Base-by-base conservation (phyloP, 1,140 invertebrate species). In the Coenobita brevimanus region DNA sequence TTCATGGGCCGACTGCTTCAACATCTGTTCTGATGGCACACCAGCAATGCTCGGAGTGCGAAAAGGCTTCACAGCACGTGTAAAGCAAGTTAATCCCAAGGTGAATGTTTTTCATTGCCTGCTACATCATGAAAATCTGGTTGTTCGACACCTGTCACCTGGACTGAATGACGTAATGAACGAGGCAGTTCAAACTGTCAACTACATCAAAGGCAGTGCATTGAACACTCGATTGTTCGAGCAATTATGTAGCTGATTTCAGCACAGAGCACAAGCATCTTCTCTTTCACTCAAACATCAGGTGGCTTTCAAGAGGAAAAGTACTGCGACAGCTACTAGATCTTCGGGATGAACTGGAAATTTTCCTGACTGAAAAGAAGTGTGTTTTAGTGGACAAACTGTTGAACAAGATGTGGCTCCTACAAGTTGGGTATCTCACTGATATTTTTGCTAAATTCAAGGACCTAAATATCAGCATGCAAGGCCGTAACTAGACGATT, bases 271-370 rank as follows among this genome's bases (percentile, higher is more conserved):
- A 75, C 10, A 24, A 33, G 21, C n/a, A n/a, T n/a, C 71, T 33
- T 75, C 64, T 82, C 13, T 82, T 82, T n/a, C 79, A 82, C 33
- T 82, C 57, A 64, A 57, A 82, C 13, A 57, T 82, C 64, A 82
- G 79, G 30, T 82, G 79, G 79, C 79, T 82, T 17, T 82, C 54
- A 82, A n/a, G 79, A 64, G 79, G 57, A 46, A 82, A 82, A 57
- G 79, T 64, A 30, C 79, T 82, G 3, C 79, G 64, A 64, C 79
- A 57, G 36, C 54, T 79, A 46, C 76, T 79, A 10, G 43, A 79
- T 21, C 38, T 82, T n/a, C 79, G 62, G 79, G 64, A 33, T 30
- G 62, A 82, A 57, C 62, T 54, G 3, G 76, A 82, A 30, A 36
- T 64, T 36, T 82, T 82, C 64, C 13, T 82, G 79, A 24, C 36